Evolutionary conservation across 53 echinoderm and acorn worm species (phyloP).

Genomic region (Mesocentrotus franciscanus): DNA sequence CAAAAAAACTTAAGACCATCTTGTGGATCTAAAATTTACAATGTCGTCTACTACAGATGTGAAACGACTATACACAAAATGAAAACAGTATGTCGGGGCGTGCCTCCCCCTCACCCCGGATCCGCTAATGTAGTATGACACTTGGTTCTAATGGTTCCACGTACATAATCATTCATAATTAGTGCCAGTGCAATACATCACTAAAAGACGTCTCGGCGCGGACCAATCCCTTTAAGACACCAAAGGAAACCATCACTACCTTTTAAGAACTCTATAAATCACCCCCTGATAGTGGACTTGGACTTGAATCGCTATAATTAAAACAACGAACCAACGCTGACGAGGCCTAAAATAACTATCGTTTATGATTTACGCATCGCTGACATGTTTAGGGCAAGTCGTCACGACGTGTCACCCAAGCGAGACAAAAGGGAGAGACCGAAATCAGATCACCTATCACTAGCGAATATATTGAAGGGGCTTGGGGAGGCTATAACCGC

Average conservation of each 20-base stretch:
- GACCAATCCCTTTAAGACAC: background rate
- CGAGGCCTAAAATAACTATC: slow-evolving; percentile 37
- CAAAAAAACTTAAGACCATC: background rate
- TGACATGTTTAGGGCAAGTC: slow-evolving; percentile 32
- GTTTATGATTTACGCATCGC: slow-evolving; percentile 12
- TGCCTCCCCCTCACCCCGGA: too few species aligned
- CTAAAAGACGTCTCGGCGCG: too few species aligned
- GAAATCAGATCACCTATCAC: background rate
- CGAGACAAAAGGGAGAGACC: background rate
- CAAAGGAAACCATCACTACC: background rate
- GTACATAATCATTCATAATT: too few species aligned
- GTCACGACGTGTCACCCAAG: background rate
- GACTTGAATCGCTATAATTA: slow-evolving; percentile 39
- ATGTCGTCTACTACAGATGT: background rate
- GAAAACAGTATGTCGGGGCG: too few species aligned
- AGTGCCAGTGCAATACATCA: too few species aligned
- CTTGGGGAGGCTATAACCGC: background rate
- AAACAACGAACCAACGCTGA: slow-evolving; percentile 3
- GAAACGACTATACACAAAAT: background rate
- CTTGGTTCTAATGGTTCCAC: too few species aligned
- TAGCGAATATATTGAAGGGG: background rate
- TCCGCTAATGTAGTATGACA: too few species aligned
- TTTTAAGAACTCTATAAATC: slow-evolving; percentile 22
- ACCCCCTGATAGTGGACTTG: background rate
- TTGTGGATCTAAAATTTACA: background rate